Evolutionary conservation across 2,888 invertebrate genomes (phyloP), one percentile per base, ranked within the genome.

Genomic region (Amphipoea lucens): DNA sequence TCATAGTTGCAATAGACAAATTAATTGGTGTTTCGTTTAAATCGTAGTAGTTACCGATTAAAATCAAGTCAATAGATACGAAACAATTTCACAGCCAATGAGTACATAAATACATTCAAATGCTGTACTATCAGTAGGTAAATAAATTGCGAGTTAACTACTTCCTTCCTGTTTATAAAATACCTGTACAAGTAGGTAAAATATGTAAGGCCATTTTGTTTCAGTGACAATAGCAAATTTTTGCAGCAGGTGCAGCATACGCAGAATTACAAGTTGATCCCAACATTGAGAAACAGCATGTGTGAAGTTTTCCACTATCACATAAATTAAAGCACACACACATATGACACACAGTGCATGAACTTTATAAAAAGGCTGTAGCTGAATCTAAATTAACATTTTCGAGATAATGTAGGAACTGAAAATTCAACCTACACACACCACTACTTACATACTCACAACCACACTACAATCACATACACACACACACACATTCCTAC

Each of bases 21-120:
- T 48, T 40, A 23, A 57, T 69, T 63, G 36, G 1, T 40, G 12
- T 48, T 2, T 42, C 14, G 29, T 42, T 48, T n/a, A 48, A 62
- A 57, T 69, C 5, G 68, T 40, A 14, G 40, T n/a, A 48, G 23
- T 54, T 57, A 40, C 45, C 23, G 54, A 76, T 76, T 29, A n/a
- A 40, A 45, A 68, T 68, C 60, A 5, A 54, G 48, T 29, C 7
- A 76, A 40, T 60, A 23, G 9, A 48, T 14, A 60, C 11, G 11
- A 36, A 29, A 62, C 23, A 1, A 81, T 76, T 83, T 48, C n/a
- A 83, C n/a, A 83, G 54, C 3, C 54, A 83, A 23, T 69, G 68
- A 57, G 7, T 83, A 68, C 29, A 48, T 23, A 60, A 51, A 74
- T n/a, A 17, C 23, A 51, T 23, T 29, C 7, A 78, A 57, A 60